Evolutionary conservation across 1,140 invertebrate genomes (phyloP).

Genomic region (silkworm (Bombyx mori)): ASM3026992v2 NC_085111.1:11733001-11733500

Average conservation of each 20-base stretch:
- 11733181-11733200: not conserved
- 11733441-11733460: constrained; percentile 78
- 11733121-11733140: too few species aligned
- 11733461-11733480: constrained; percentile 79
- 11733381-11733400: constrained; percentile 85
- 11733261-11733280: constrained; percentile 80
- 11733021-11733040: too few species aligned
- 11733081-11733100: too few species aligned
- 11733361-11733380: constrained; percentile 85
- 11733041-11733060: too few species aligned
- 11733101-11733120: too few species aligned
- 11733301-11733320: constrained; percentile 75
- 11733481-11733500: constrained; percentile 19
- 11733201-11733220: not conserved
- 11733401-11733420: constrained; percentile 88
- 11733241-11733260: constrained; percentile 36
- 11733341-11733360: constrained; percentile 83
- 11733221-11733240: not conserved
- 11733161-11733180: too few species aligned
- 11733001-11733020: too few species aligned
- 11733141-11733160: too few species aligned
- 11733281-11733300: constrained; percentile 79
- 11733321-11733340: constrained; percentile 80
- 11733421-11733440: constrained; percentile 85
- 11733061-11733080: too few species aligned